These are phyloP conservation scores for Anoura caudifer DNA, from an alignment of 2,113 vertebrate genomes.

Conservation along the genomic window DNA sequence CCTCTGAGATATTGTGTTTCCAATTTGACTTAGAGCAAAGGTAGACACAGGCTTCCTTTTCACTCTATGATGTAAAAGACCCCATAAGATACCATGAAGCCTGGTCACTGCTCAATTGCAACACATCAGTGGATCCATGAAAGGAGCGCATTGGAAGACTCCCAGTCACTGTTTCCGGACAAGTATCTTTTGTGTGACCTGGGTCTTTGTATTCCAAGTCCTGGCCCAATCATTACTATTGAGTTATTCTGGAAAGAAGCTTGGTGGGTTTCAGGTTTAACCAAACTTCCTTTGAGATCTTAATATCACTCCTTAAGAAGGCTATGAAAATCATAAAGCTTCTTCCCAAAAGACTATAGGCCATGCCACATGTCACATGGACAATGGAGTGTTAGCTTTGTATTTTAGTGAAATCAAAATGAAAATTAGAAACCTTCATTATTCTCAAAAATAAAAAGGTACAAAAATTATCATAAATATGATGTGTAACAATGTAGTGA, in stretches of 20 bases:
- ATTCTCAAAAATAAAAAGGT: not conserved
- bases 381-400: not conserved
- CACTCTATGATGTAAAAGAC: not conserved
- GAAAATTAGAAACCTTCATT: not conserved
- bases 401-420: not conserved
- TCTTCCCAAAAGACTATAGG: not conserved
- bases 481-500: not conserved
- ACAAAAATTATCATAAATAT: not conserved
- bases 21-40: not conserved
- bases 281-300: not conserved
- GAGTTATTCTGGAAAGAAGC: not conserved
- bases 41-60: not conserved
- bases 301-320: not conserved
- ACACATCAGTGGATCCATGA: not conserved
- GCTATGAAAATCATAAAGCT: not conserved
- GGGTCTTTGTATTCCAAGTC: not conserved
- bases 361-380: not conserved
- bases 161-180: not conserved
- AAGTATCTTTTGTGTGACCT: not conserved
- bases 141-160: not conserved
- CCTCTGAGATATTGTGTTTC: not conserved
- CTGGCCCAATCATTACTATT: not conserved
- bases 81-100: not conserved
- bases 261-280: not conserved
- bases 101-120: not conserved